A percentile compares a stretch with the other conserved stretches of the same genome.
Conservation (phyloP, 30 jellyfish, hydroid and myxozoan species). For the Aurelia coerulea region DNA sequence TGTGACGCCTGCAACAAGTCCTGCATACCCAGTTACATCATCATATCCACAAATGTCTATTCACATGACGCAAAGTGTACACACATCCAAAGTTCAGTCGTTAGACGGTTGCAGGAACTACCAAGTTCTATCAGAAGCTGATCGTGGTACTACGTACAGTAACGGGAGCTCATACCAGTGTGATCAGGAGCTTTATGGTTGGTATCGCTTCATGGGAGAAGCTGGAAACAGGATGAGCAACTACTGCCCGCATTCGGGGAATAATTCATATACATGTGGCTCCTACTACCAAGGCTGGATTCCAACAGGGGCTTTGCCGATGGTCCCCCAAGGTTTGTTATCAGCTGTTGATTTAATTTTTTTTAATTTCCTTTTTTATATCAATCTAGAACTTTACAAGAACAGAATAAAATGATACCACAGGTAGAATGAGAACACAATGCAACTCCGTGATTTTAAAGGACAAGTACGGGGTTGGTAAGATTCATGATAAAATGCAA, state of each 20-base stretch:
- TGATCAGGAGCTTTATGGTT: constrained; percentile 77
- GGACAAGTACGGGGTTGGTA: too few relatives aligned
- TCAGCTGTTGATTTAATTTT: neutral
- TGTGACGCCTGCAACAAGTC: neutral
- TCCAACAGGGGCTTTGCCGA: constrained; percentile 29
- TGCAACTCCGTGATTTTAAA: too few relatives aligned
- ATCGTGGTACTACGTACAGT: constrained; percentile 51
- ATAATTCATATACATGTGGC: constrained; percentile 71
- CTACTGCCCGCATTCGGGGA: constrained; percentile 58
- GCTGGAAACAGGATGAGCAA: constrained; percentile 68
- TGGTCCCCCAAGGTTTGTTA: constrained; percentile 23
- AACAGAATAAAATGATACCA: too few relatives aligned
- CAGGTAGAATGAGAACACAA: too few relatives aligned
- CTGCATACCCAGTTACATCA: constrained; percentile 4
- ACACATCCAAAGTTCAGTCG: constrained; percentile 29
- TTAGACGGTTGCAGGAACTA: constrained; percentile 57
- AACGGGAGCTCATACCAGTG: constrained; percentile 51
- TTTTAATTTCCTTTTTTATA: neutral
- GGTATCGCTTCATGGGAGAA: constrained; percentile 72
- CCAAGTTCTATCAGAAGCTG: constrained; percentile 50
- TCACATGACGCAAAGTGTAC: too few relatives aligned
- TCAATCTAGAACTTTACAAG: too few relatives aligned
- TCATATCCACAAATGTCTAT: neutral
- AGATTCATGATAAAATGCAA: too few relatives aligned
- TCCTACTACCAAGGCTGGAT: constrained; percentile 82